These are phyloP conservation scores for Laterallus jamaicensis DNA, from an alignment of 2,113 vertebrate species.

Conservation along the genomic window DNA sequence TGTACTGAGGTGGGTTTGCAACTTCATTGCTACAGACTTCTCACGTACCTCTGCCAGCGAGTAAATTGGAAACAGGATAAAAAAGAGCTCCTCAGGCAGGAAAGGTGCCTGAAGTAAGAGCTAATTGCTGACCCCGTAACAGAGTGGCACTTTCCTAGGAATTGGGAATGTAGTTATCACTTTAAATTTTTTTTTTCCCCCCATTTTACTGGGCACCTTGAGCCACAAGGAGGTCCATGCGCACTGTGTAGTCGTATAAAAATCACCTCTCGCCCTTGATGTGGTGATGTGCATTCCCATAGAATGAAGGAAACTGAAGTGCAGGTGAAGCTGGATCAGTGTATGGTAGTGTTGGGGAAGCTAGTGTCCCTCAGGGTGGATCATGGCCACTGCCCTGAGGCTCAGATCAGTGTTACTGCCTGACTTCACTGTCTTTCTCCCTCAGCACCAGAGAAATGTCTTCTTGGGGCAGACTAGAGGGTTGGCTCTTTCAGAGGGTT, in stretches of 20 bases:
- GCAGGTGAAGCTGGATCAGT: fast-evolving
- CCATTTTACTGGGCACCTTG: neutral
- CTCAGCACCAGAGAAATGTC: fast-evolving
- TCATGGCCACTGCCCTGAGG: fast-evolving
- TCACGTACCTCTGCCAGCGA: neutral
- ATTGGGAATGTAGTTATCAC: neutral
- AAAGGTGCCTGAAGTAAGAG: neutral
- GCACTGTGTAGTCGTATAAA: fast-evolving
- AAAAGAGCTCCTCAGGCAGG: neutral
- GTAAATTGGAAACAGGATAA: constrained; percentile 20
- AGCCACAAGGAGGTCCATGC: neutral
- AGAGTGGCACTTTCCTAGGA: neutral
- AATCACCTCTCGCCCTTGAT: neutral
- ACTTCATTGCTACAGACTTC: neutral
- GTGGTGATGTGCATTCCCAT: neutral
- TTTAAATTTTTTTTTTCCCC: neutral
- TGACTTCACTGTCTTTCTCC: neutral
- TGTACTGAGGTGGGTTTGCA: neutral
- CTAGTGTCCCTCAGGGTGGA: neutral
- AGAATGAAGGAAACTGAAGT: neutral
- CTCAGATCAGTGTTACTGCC: neutral
- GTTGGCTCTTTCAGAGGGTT: fast-evolving
- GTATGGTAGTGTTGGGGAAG: neutral
- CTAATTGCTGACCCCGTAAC: neutral
- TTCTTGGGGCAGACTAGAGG: neutral